Percentiles rank a stretch among this genome's conserved stretches.
Conservation (phyloP, 2,888 invertebrate species). For the Cancer borealis region DNA sequence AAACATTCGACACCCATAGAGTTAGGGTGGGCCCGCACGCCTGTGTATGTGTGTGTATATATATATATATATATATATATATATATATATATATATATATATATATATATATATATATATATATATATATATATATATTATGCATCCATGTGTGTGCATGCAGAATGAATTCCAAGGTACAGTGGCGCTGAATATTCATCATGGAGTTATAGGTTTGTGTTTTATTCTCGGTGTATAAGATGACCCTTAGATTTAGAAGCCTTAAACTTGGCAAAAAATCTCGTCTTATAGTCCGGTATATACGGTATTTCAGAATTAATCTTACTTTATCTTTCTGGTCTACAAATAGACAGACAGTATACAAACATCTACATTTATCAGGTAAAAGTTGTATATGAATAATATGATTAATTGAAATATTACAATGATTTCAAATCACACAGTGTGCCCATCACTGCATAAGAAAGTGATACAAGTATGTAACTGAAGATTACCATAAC, state of each 20-base stretch:
- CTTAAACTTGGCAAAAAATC: too few species aligned
- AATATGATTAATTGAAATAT: neutral
- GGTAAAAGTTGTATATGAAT: neutral
- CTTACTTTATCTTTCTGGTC: neutral
- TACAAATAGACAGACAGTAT: neutral
- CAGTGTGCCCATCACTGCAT: neutral
- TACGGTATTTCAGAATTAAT: neutral
- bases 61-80: neutral
- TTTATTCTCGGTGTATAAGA: too few species aligned
- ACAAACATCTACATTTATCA: neutral
- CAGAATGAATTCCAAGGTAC: neutral
- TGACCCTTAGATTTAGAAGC: too few species aligned
- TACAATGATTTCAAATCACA: neutral
- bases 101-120: conserved; percentile 38
- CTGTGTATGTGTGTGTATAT: too few species aligned
- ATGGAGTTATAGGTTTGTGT: too few species aligned
- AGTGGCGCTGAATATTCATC: too few species aligned
- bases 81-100: neutral
- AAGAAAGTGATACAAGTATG: neutral
- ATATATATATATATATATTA: conserved; percentile 46
- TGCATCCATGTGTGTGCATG: neutral
- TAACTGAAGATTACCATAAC: neutral
- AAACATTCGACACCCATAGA: too few species aligned
- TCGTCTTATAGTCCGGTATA: too few species aligned
- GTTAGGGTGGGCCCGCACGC: too few species aligned